A percentile compares a stretch with the other conserved stretches of the same genome.
Evolutionary conservation across 2,113 vertebrate genomes (phyloP).

Genomic region (Alethe diademata): DNA sequence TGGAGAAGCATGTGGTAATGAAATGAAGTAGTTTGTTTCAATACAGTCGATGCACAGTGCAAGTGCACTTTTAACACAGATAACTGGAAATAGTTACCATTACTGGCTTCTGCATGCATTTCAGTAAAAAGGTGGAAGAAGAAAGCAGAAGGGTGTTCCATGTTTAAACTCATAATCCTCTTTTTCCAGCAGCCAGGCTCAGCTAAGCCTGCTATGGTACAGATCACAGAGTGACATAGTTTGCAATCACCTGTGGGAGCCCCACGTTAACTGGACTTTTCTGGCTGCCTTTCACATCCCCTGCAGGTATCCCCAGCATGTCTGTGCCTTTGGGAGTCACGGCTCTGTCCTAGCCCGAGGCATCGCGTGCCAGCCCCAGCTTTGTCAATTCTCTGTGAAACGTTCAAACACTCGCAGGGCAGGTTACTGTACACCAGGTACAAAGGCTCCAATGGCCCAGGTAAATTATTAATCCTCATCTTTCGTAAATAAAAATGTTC

Average conservation of each 20-base stretch:
- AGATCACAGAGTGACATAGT: background rate
- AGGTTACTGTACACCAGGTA: constrained; percentile 40
- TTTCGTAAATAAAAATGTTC: constrained; percentile 64
- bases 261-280: background rate
- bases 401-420: background rate
- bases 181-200: background rate
- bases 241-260: background rate
- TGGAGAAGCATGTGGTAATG: background rate
- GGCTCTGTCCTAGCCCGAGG: background rate
- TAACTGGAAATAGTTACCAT: background rate
- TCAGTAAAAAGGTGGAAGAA: background rate
- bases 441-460: constrained; percentile 64
- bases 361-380: background rate
- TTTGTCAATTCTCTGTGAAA: constrained; percentile 15
- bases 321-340: background rate
- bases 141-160: background rate
- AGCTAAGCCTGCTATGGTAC: background rate
- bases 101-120: background rate
- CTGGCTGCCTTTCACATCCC: background rate
- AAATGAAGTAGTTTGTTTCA: background rate
- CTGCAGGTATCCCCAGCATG: background rate
- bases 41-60: background rate
- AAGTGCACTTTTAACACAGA: background rate
- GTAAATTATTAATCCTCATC: constrained; percentile 73
- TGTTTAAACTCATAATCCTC: background rate